Evolutionary conservation across 2,113 vertebrate species (phyloP).

Genomic region (Anser cygnoides): DNA sequence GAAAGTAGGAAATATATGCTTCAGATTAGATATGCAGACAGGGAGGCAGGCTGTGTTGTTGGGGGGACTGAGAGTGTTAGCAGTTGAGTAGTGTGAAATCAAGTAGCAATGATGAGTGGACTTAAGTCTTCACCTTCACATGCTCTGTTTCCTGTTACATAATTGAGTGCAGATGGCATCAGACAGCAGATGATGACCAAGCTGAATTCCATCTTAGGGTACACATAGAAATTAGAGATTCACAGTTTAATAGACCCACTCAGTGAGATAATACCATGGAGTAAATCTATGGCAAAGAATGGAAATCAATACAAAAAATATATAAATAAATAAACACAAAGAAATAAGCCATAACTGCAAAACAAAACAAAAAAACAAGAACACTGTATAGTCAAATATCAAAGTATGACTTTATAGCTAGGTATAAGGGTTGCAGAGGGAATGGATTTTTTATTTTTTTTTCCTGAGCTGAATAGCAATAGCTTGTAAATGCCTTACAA

Average conservation of each 20-base stretch:
- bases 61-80: background rate
- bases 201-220: background rate
- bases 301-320: background rate
- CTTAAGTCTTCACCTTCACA: background rate
- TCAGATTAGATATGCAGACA: background rate
- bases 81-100: background rate
- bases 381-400: background rate
- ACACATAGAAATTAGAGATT: background rate
- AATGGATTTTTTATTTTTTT: background rate
- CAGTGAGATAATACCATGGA: background rate
- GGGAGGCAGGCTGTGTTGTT: background rate
- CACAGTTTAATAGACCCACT: background rate
- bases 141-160: background rate
- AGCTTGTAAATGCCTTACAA: background rate
- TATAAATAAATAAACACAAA: background rate
- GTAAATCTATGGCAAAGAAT: background rate
- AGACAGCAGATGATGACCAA: conserved; percentile 4
- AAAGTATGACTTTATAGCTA: background rate
- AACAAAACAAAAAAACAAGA: background rate
- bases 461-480: background rate
- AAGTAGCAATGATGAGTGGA: background rate
- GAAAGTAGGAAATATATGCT: background rate
- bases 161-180: background rate
- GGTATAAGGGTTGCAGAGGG: background rate
- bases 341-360: background rate